A percentile compares a stretch with the other conserved stretches of the same genome.
Evolutionary conservation across 2,797 vertebrate genomes (phyloP).

Genomic region (Hydrolagus colliei): DNA sequence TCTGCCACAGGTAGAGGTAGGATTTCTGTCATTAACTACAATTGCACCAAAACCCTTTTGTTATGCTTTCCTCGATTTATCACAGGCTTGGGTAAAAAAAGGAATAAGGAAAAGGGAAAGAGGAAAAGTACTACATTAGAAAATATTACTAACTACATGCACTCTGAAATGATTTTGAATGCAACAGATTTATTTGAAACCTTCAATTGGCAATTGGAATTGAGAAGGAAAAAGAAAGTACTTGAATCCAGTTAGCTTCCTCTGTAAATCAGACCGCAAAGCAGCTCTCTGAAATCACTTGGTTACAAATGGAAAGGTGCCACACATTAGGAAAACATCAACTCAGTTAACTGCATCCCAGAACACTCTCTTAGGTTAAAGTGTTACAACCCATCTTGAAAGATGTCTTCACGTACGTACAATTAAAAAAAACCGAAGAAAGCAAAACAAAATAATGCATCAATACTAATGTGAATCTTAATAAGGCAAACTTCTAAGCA

Average conservation of each 20-base stretch:
- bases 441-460: constrained; percentile 12
- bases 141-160: neutral
- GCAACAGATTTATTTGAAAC: neutral
- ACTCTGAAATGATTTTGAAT: neutral
- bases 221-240: neutral
- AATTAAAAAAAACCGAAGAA: neutral
- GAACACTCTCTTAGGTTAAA: neutral
- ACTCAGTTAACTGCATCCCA: neutral
- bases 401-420: neutral
- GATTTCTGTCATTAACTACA: neutral
- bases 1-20: neutral
- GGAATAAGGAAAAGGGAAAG: too few relatives aligned
- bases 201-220: neutral
- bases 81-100: neutral
- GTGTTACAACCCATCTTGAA: neutral
- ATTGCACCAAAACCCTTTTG: neutral
- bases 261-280: too few relatives aligned
- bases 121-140: neutral
- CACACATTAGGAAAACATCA: neutral
- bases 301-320: neutral
- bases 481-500: neutral
- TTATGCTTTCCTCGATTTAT: constrained; percentile 19
- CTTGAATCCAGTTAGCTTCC: neutral
- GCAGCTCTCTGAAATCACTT: neutral
- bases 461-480: neutral